Evolutionary conservation across 1,140 invertebrate species (phyloP).

Genomic region (Aricia agestis): DNA sequence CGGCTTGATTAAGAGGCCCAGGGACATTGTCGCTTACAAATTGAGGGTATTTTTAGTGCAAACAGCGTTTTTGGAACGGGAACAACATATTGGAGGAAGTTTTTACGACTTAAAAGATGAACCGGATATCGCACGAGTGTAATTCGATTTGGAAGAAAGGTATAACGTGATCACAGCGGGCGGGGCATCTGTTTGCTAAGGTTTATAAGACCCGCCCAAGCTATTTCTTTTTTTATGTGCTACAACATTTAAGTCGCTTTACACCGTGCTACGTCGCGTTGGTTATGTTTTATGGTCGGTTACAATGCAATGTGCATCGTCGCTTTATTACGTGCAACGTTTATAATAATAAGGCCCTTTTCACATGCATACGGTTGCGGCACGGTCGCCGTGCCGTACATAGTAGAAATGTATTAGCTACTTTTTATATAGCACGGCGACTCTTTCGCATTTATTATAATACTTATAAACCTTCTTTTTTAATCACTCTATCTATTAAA

Average conservation of each 20-base stretch:
- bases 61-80: slow-evolving; percentile 5
- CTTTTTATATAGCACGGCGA: no score
- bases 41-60: slow-evolving; percentile 15
- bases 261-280: neutral
- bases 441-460: no score
- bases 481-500: no score
- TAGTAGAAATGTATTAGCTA: no score
- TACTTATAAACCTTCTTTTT: no score
- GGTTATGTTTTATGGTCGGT: no score
- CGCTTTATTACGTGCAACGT: no score
- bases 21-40: slow-evolving; percentile 16
- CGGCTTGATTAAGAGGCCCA: slow-evolving; percentile 12
- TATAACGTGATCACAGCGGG: neutral
- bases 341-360: no score
- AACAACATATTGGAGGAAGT: slow-evolving; percentile 11
- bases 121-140: neutral
- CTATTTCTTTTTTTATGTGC: neutral
- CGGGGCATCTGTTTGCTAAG: neutral
- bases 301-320: no score
- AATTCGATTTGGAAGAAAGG: slow-evolving; percentile 11
- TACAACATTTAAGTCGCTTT: neutral
- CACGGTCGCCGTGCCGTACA: no score
- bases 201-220: neutral
- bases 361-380: no score
- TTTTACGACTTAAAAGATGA: slow-evolving; percentile 10